A percentile compares a stretch with the other conserved stretches of the same genome.
These are phyloP conservation scores for Anarrhichthys ocellatus DNA, from an alignment of 2,113 vertebrate genomes.

Conservation along the genomic window DNA sequence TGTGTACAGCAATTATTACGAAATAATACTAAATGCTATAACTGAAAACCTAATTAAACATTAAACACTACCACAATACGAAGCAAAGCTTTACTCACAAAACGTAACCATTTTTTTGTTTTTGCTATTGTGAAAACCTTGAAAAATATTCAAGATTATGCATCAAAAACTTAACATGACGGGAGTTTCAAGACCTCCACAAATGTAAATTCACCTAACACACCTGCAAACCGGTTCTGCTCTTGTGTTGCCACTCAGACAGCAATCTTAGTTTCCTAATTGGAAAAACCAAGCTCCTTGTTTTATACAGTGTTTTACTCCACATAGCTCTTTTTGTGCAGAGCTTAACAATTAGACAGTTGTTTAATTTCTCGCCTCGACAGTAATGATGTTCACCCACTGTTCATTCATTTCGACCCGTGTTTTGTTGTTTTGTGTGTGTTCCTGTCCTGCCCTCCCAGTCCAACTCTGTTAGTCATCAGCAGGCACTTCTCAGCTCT, in stretches of 20 bases:
- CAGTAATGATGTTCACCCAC: neutral
- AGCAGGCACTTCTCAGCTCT: neutral
- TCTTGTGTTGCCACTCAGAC: neutral
- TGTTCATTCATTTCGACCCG: neutral
- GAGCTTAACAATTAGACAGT: neutral
- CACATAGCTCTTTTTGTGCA: neutral
- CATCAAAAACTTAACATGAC: neutral
- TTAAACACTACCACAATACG: neutral
- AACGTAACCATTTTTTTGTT: neutral
- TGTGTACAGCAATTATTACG: neutral
- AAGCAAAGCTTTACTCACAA: neutral
- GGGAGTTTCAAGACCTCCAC: neutral
- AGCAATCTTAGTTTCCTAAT: neutral
- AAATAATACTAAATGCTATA: neutral
- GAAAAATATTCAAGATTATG: neutral
- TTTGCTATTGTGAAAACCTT: neutral
- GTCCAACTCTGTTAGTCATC: neutral
- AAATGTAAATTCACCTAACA: neutral
- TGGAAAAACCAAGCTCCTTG: neutral
- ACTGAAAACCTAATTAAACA: neutral
- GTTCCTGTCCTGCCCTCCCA: too few relatives aligned
- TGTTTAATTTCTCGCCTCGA: neutral
- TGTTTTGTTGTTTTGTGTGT: neutral
- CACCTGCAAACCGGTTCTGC: neutral
- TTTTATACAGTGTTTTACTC: neutral